These are phyloP conservation scores for Goniozus legneri DNA, from an alignment of 1,140 invertebrate species.

Conservation along the genomic window DNA sequence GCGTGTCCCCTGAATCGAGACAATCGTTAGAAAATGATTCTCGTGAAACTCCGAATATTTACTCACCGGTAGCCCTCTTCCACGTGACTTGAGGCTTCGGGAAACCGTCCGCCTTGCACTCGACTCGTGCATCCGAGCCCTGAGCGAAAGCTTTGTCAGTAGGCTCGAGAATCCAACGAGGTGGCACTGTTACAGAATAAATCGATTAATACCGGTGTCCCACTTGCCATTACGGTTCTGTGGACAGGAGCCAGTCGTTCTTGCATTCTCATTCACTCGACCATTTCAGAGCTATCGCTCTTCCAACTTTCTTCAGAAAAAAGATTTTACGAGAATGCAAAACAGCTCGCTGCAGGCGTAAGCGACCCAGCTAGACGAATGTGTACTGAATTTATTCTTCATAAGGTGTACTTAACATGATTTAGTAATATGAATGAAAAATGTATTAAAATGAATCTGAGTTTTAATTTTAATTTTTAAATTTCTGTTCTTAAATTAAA, in stretches of 20 bases:
- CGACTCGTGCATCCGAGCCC: constrained; percentile 85
- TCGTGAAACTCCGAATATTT: neutral
- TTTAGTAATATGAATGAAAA: too few relatives aligned
- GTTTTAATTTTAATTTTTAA: too few relatives aligned
- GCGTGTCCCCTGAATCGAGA: constrained; percentile 68
- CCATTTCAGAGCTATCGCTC: too few relatives aligned
- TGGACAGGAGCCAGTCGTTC: constrained; percentile 23
- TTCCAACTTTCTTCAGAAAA: too few relatives aligned
- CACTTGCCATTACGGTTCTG: too few relatives aligned
- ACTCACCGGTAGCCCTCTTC: constrained; percentile 89
- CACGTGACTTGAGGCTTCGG: constrained; percentile 89
- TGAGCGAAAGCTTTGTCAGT: constrained; percentile 93
- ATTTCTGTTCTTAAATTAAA: too few relatives aligned
- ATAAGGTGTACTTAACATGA: too few relatives aligned
- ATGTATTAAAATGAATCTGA: too few relatives aligned
- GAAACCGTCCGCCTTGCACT: constrained; percentile 94
- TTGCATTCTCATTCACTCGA: constrained; percentile 3
- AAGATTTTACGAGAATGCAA: too few relatives aligned
- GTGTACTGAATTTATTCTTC: too few relatives aligned
- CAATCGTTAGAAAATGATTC: neutral
- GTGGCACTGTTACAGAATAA: constrained; percentile 72
- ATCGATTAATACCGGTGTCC: constrained; percentile 11
- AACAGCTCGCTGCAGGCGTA: too few relatives aligned
- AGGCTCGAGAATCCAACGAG: constrained; percentile 93
- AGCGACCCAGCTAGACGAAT: too few relatives aligned